Conservation (phyloP, 1,140 invertebrate genomes). For the Ostrea denselamellosa region DNA sequence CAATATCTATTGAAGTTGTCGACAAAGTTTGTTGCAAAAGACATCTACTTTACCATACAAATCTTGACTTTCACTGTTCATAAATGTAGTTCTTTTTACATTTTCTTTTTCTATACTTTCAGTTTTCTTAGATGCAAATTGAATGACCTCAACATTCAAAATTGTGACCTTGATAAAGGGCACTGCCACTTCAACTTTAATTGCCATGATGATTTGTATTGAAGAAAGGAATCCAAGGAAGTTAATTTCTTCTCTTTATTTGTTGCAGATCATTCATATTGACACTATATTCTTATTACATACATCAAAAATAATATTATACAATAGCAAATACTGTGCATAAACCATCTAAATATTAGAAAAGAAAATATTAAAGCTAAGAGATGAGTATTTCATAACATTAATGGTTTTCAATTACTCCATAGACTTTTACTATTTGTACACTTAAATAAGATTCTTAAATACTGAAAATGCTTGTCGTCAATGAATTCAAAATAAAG, state of each 20-base stretch:
- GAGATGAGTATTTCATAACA: too few species aligned
- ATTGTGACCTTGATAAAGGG: neutral
- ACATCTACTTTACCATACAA: neutral
- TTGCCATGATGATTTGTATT: conserved; percentile 27
- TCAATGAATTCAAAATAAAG: neutral
- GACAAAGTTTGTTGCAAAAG: neutral
- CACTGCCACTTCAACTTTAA: neutral
- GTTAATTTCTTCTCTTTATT: neutral
- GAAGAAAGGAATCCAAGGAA: conserved; percentile 17
- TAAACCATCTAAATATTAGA: neutral
- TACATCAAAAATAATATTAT: neutral
- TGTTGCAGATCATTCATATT: neutral
- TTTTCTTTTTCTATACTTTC: neutral
- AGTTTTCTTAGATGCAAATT: neutral
- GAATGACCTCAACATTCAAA: conserved; percentile 2
- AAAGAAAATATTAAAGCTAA: neutral
- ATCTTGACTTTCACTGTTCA: neutral
- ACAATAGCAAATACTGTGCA: conserved; percentile 13
- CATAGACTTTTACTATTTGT: too few species aligned
- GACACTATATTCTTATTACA: neutral
- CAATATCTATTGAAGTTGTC: neutral
- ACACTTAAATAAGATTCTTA: too few species aligned
- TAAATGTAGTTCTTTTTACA: neutral
- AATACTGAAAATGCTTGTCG: neutral
- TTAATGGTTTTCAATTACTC: too few species aligned